phyloP scores from a whole-genome alignment of 2,113 vertebrate genomes.

The Sapayoa aenigma region DNA sequence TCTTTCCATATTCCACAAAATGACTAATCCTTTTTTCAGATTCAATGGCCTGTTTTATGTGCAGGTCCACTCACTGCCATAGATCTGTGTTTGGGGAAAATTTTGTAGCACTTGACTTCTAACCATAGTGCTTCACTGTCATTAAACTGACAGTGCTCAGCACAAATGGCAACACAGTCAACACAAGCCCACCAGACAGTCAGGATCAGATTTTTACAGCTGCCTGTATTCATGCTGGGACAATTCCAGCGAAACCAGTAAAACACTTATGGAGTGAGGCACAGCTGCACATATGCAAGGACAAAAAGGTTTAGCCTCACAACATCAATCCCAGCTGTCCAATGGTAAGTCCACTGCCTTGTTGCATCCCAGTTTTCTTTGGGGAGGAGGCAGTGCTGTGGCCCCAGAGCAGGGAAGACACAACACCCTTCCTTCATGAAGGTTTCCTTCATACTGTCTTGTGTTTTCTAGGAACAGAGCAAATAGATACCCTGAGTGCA shows the following conservation, averaged over 20 bases:
- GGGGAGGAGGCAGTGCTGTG: not conserved
- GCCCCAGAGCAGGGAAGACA: not conserved
- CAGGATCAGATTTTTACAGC: not conserved
- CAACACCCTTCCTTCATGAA: not conserved
- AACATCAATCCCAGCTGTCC: not conserved
- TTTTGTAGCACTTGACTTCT: not conserved
- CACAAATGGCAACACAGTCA: not conserved
- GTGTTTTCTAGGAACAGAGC: not conserved
- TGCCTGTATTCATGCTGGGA: not conserved
- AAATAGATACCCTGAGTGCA: not conserved
- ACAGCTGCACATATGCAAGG: not conserved
- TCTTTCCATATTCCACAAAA: not conserved
- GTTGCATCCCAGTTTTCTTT: not conserved
- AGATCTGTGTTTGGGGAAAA: not conserved
- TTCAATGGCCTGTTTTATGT: not conserved
- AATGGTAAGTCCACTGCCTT: not conserved
- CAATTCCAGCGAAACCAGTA: not conserved
- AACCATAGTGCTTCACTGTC: not conserved
- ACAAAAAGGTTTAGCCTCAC: not conserved
- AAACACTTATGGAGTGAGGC: not conserved
- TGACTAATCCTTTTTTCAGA: not conserved
- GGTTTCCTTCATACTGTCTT: not conserved
- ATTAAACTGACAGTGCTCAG: not conserved
- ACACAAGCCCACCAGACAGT: not conserved
- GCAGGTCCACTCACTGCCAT: not conserved